Percentiles rank a stretch among this genome's conserved stretches.
Evolutionary conservation across 2,888 invertebrate genomes (phyloP).

Genomic region (Tetranychus piercei): DNA sequence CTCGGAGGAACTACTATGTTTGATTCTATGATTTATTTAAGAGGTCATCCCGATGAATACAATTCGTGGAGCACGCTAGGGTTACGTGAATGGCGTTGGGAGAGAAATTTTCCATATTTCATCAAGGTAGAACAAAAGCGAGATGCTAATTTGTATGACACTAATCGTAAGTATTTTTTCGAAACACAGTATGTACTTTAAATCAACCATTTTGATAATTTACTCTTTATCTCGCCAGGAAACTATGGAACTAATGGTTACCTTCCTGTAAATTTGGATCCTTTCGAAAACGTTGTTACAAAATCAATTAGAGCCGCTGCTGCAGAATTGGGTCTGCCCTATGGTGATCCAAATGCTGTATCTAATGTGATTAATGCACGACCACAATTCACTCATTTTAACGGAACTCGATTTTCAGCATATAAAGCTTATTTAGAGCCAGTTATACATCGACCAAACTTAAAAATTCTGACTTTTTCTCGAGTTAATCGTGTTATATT

Average conservation of each 20-base stretch:
- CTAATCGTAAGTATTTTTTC: not conserved
- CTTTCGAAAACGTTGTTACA: not conserved
- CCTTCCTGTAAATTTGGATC: not conserved
- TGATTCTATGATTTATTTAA: not conserved
- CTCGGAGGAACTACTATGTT: not conserved
- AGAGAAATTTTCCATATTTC: not conserved
- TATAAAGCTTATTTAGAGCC: not conserved
- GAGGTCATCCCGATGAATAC: conserved; percentile 1
- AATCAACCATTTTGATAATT: not conserved
- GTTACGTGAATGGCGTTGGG: not conserved
- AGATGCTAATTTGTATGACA: not conserved
- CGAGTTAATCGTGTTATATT: not conserved
- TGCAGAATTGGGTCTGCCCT: not conserved
- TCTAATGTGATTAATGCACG: not conserved
- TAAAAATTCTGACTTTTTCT: not conserved
- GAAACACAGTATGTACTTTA: not conserved
- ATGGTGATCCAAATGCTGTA: not conserved
- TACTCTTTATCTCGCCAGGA: not conserved
- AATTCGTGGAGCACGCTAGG: not conserved
- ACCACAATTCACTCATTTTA: not conserved
- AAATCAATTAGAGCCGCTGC: not conserved
- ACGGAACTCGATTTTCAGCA: not conserved
- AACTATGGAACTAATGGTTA: not conserved
- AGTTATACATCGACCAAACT: not conserved
- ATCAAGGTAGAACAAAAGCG: not conserved